A percentile compares a stretch with the other conserved stretches of the same genome.
Conservation (phyloP, 2,797 vertebrate genomes). For the Triplophysa yarkandensis region DNA sequence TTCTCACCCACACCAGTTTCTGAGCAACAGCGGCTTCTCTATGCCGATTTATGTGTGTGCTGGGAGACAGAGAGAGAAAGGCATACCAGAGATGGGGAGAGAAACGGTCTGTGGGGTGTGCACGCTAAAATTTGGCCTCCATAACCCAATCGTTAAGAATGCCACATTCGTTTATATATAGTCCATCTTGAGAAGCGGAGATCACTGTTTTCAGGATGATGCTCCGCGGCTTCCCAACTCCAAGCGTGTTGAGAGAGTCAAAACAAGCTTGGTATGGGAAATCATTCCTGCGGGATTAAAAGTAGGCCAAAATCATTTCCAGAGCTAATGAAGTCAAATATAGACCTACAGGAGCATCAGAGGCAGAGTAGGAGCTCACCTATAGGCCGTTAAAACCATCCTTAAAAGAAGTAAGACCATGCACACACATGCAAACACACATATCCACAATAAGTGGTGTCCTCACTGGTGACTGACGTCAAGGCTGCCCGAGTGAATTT, state of each 20-base stretch:
- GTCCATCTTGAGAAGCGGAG: constrained; percentile 53
- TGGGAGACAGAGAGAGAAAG: constrained; percentile 43
- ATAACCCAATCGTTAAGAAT: constrained; percentile 70
- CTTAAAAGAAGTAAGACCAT: constrained; percentile 13
- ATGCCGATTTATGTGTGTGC: constrained; percentile 53
- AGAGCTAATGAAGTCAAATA: neutral
- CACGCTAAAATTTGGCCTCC: constrained; percentile 58
- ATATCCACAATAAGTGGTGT: constrained; percentile 53
- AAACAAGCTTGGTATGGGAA: neutral
- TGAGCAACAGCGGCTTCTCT: constrained; percentile 56
- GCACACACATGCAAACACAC: constrained; percentile 19
- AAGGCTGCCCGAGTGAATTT: constrained; percentile 59
- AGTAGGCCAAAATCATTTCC: neutral
- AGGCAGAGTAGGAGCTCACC: neutral
- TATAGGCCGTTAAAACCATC: neutral
- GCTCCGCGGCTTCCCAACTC: constrained; percentile 37
- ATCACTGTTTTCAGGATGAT: constrained; percentile 59
- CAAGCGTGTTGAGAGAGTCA: constrained; percentile 34
- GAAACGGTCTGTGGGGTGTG: constrained; percentile 49
- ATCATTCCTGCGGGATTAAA: neutral
- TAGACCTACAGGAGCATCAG: neutral
- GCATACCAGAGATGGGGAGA: constrained; percentile 30
- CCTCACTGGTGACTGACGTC: constrained; percentile 65
- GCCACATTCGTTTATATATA: constrained; percentile 68
- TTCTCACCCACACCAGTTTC: constrained; percentile 38